Evolutionary conservation across 2,113 vertebrate genomes (phyloP).

Genomic region (Silurus asotus): DNA sequence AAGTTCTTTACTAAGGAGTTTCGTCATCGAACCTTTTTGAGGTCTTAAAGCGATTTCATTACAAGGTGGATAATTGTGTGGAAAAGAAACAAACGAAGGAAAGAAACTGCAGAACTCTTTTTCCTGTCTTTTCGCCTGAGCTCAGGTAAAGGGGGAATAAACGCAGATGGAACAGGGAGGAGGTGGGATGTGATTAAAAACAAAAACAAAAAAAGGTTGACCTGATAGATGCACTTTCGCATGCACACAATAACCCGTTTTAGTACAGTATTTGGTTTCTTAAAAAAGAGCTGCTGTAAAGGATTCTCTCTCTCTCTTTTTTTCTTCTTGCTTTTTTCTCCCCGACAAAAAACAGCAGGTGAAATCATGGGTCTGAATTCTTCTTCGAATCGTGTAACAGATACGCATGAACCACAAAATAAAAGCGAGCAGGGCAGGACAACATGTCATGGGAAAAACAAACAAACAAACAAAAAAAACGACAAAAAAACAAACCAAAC

Average conservation of each 20-base stretch:
- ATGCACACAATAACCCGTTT: slow-evolving; percentile 42
- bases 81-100: background rate
- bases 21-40: background rate
- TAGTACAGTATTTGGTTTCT: slow-evolving; percentile 48
- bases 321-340: background rate
- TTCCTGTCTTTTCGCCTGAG: background rate
- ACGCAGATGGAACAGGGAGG: background rate
- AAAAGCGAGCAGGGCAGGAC: background rate
- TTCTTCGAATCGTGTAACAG: slow-evolving; percentile 36
- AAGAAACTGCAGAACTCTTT: background rate
- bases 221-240: slow-evolving; percentile 39
- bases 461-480: background rate
- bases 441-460: background rate
- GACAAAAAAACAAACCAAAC: background rate
- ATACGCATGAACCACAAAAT: background rate
- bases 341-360: slow-evolving; percentile 20
- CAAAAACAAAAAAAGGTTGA: background rate
- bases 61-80: background rate
- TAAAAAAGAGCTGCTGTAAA: slow-evolving; percentile 16
- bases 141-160: background rate
- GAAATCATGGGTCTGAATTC: slow-evolving; percentile 29
- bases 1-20: background rate
- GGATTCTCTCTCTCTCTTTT: background rate
- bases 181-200: background rate
- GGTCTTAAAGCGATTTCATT: slow-evolving; percentile 8